These are phyloP conservation scores for Psammodynastes pulverulentus DNA, from an alignment of 2,113 vertebrate genomes.

Conservation along the genomic window DNA sequence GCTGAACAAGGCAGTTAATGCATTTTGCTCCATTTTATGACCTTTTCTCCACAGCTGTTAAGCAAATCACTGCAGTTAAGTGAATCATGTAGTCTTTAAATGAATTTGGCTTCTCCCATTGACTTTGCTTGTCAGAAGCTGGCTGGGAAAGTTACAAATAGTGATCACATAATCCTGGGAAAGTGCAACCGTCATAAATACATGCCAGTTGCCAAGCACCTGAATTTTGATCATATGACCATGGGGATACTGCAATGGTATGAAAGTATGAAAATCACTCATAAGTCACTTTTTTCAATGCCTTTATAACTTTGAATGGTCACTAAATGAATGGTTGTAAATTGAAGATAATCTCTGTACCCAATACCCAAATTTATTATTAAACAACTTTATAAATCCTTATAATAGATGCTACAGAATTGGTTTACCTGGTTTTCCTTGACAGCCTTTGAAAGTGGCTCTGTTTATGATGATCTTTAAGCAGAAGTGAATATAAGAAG, in stretches of 20 bases:
- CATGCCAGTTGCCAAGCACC: not conserved
- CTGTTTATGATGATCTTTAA: not conserved
- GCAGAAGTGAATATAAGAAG: accelerated
- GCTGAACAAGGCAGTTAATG: not conserved
- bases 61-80: not conserved
- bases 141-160: not conserved
- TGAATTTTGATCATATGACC: not conserved
- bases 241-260: not conserved
- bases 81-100: not conserved
- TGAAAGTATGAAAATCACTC: not conserved
- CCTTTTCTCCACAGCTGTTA: not conserved
- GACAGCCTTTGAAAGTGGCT: not conserved
- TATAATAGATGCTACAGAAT: not conserved
- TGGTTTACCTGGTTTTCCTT: not conserved
- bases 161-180: not conserved
- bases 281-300: not conserved
- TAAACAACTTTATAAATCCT: not conserved
- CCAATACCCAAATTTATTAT: not conserved
- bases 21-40: not conserved
- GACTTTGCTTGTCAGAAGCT: not conserved
- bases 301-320: not conserved
- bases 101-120: not conserved
- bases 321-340: not conserved
- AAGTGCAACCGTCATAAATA: not conserved
- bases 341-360: not conserved